Evolutionary conservation across 2,888 invertebrate species (phyloP), one percentile per base, ranked within the genome.

Genomic region (Nephrocerus scutellatus): DNA sequence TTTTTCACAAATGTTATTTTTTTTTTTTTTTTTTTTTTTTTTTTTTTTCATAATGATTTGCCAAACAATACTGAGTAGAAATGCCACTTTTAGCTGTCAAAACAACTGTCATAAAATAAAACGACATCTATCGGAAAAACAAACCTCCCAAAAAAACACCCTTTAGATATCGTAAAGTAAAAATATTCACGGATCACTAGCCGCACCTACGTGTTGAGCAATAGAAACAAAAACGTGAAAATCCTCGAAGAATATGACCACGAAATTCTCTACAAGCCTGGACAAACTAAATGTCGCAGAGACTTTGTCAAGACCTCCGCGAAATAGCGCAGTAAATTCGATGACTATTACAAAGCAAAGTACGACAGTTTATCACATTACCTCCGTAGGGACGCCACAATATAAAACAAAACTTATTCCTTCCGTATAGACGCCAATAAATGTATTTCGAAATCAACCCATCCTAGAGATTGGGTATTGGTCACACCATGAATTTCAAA

Each of bases 371-470:
- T n/a, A n/a, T n/a, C n/a, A n/a, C n/a, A n/a, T n/a, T n/a, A n/a
- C n/a, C n/a, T n/a, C n/a, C n/a, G n/a, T n/a, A n/a, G n/a, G n/a
- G n/a, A n/a, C n/a, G n/a, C n/a, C n/a, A n/a, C n/a, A n/a, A n/a
- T n/a, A n/a, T n/a, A n/a, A n/a, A n/a, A n/a, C n/a, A n/a, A 23
- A 34, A 10, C 34, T 42, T 5, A 47, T 41, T 13, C 18, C 30
- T 12, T 12, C 13, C 3, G 39, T 36, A 18, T 26, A 40, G 34
- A 20, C 22, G 7, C 39, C 36, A 21, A 28, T 40, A 3, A 44
- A 44, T 20, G 38, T 26, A 3, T 44, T 37, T 20, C 21, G 24
- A 5, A 44, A 44, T 21, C 40, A 44, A 28, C 9, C 40, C 12
- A 26, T 40, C n/a, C 30, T 44, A 3, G 4, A 30, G 19, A 31